Conservation (phyloP, 1,140 invertebrate species). For the Brachionus plicatilis region DNA sequence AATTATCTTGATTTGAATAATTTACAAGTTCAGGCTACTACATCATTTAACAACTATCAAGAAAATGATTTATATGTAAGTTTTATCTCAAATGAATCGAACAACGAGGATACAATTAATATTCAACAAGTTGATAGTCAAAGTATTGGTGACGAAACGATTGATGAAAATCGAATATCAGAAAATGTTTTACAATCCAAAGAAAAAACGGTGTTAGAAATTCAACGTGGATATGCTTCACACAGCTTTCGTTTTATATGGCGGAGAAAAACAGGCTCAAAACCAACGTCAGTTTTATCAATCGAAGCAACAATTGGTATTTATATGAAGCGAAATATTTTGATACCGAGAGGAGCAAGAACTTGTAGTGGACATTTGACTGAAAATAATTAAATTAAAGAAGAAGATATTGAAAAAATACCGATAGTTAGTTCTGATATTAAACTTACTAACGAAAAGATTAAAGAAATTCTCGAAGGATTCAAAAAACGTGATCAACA, state of each 20-base stretch:
- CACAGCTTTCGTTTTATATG: neutral
- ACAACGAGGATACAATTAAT: neutral
- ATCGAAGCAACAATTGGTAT: neutral
- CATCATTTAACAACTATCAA: neutral
- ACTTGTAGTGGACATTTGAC: neutral
- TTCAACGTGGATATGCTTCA: neutral
- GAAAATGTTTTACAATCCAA: neutral
- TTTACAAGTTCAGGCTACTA: neutral
- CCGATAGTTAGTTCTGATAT: neutral
- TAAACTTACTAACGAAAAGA: neutral
- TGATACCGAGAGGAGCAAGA: neutral
- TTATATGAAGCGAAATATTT: no score
- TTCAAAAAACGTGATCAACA: neutral
- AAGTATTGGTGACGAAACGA: neutral
- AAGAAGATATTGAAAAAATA: neutral
- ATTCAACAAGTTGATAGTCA: neutral
- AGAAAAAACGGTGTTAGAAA: neutral
- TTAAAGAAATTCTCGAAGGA: neutral
- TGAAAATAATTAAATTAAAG: neutral
- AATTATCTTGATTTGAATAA: neutral
- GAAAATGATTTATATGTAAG: neutral
- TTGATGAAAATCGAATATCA: neutral
- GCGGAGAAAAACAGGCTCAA: neutral
- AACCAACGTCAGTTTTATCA: neutral
- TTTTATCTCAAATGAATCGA: neutral